Evolutionary conservation across 2,888 invertebrate genomes (phyloP).

Genomic region (Synanthedon andrenaeformis): DNA sequence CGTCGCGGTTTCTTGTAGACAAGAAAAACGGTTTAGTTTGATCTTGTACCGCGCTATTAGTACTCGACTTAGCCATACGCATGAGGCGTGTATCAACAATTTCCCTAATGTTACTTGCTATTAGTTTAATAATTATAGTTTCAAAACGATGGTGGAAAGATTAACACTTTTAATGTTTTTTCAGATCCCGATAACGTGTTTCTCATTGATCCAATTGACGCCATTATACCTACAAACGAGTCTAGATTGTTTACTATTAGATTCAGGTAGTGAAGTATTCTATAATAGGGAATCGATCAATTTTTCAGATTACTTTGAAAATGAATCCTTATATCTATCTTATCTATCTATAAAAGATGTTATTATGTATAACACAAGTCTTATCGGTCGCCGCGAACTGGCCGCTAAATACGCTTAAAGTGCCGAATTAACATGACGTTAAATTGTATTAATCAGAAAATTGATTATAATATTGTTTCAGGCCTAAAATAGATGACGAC

Average conservation of each 20-base stretch:
- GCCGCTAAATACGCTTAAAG: no score
- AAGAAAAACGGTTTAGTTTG: no score
- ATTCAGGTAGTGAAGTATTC: slow-evolving; percentile 35
- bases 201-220: slow-evolving; percentile 45
- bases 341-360: not conserved
- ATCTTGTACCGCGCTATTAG: no score
- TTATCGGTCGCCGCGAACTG: no score
- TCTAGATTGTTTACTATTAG: slow-evolving; percentile 53
- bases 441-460: no score
- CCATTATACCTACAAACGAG: slow-evolving; percentile 48
- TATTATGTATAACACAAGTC: not conserved
- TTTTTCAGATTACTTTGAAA: not conserved
- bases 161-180: slow-evolving; percentile 9
- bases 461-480: slow-evolving; percentile 9
- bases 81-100: no score
- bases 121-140: no score
- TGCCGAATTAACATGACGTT: no score
- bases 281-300: not conserved
- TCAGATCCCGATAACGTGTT: slow-evolving; percentile 56
- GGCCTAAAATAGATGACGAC: slow-evolving; percentile 46
- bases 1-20: no score
- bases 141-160: no score
- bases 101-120: no score
- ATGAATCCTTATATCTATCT: not conserved
- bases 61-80: no score